Evolutionary conservation across 1,140 invertebrate genomes (phyloP).

Genomic region (Neodiprion lecontei): DNA sequence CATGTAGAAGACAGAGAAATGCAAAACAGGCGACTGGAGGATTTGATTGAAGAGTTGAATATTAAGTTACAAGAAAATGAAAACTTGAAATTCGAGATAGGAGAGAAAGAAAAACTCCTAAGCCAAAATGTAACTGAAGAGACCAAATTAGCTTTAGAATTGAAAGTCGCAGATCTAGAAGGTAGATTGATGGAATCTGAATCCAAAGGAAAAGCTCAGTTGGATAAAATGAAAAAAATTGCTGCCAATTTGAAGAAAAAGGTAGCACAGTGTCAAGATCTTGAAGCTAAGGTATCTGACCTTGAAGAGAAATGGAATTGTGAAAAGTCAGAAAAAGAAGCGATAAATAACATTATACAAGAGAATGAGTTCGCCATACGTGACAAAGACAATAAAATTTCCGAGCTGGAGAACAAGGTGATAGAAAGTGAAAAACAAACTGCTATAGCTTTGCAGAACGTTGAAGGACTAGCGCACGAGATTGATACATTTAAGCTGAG

Average conservation of each 20-base stretch:
- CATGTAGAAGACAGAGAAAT: constrained; percentile 45
- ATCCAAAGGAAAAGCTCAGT: constrained; percentile 41
- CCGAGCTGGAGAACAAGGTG: constrained; percentile 39
- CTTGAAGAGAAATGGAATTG: constrained; percentile 46
- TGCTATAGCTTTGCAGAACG: constrained; percentile 22
- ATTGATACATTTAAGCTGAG: constrained; percentile 30
- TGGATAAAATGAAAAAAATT: constrained; percentile 80
- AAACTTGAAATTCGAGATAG: constrained; percentile 36
- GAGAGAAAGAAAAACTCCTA: constrained; percentile 38
- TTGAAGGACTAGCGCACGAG: constrained; percentile 33
- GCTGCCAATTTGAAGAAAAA: constrained; percentile 79
- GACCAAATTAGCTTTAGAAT: constrained; percentile 35
- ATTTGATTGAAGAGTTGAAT: constrained; percentile 43
- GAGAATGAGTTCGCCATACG: constrained; percentile 33
- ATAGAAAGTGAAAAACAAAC: constrained; percentile 18
- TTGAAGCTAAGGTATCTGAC: constrained; percentile 61
- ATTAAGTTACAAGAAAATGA: constrained; percentile 38
- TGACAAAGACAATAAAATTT: constrained; percentile 47
- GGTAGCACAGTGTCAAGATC: constrained; percentile 66
- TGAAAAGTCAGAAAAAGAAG: constrained; percentile 52
- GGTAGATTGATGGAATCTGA: constrained; percentile 38
- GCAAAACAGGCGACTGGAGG: constrained; percentile 42
- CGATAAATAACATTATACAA: constrained; percentile 42
- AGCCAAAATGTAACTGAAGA: constrained; percentile 37
- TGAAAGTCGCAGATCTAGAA: constrained; percentile 44